Base-by-base conservation (phyloP, 2,797 vertebrate genomes). In the Potorous gilbertii region DNA sequence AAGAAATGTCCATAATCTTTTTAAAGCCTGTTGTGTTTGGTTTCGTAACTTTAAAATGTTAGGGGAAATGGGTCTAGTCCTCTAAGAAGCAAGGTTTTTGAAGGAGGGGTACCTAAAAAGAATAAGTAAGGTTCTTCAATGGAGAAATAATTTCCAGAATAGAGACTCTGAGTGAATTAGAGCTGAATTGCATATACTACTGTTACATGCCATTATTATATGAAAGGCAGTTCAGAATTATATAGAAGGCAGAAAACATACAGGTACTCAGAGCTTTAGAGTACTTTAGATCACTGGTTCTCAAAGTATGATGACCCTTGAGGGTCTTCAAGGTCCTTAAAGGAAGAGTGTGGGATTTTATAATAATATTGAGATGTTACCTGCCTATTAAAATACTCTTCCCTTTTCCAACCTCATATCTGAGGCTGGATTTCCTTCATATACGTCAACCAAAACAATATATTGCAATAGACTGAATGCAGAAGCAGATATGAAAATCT, bases 61-160 rank as follows among this genome's bases (percentile, higher is more conserved):
- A 74, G 16, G 29, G 27, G 11, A 52, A 11, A 96, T 92, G 90
- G 13, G 87, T 56, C 55, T 54, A 46, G 18, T 3, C 94, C 91
- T 90, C 96, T 95, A 28, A 94, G 96, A 94, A 94, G 21, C 34
- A 94, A 95, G 89, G 94, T 95, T 94, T 66, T 66, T 66, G 66
- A 74, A 40, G 66, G n/a, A 40, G n/a, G n/a, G n/a, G n/a, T 40
- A 74, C 16, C 16, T 40, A 74, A 74, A 74, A 74, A 16, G 16
- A 31, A 94, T 96, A 94, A 95, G 14, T 40, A 94, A 95, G 56
- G 94, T 95, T 94, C 87, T 91, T 94, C 94, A 92, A 93, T 34
- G 93, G 54, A 95, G 54, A 91, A 91, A 94, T 21, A 57, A 93
- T 92, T 93, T 54, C 93, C 90, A 90, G 14, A 31, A 92, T 8